Evolutionary conservation across 2,888 invertebrate species (phyloP).

Genomic region (Brachypterus glaber): DNA sequence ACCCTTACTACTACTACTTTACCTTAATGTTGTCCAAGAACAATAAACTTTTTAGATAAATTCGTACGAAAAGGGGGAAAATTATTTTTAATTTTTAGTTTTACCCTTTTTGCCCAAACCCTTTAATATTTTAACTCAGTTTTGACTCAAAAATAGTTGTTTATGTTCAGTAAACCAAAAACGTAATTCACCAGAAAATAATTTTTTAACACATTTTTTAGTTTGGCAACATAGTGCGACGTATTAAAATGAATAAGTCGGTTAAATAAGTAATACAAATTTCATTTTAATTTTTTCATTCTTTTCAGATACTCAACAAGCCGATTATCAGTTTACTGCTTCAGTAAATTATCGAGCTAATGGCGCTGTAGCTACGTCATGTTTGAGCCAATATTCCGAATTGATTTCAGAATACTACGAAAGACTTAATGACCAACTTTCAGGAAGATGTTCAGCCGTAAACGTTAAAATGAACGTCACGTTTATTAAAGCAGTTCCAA

Average conservation of each 20-base stretch:
- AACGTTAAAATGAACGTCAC: slow-evolving; percentile 92
- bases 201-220: no score
- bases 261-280: background rate
- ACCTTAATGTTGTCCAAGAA: no score
- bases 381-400: slow-evolving; percentile 78
- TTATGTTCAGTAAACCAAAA: no score
- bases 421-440: slow-evolving; percentile 70
- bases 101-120: no score
- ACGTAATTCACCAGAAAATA: no score
- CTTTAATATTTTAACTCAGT: no score
- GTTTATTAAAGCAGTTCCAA: slow-evolving; percentile 73
- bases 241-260: background rate
- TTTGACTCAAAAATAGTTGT: no score
- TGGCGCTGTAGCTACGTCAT: slow-evolving; percentile 77
- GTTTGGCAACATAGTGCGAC: no score
- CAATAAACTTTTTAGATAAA: no score
- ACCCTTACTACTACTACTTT: no score
- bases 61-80: no score
- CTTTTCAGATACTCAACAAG: slow-evolving; percentile 74
- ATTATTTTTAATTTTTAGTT: no score
- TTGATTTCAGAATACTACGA: slow-evolving; percentile 70
- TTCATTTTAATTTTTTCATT: slow-evolving; percentile 8
- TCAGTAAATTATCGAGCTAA: slow-evolving; percentile 81
- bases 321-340: slow-evolving; percentile 85
- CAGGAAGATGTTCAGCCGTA: slow-evolving; percentile 87